Percentiles rank a stretch among this genome's conserved stretches.
Evolutionary conservation across 2,888 invertebrate species (phyloP).

Genomic region (Ochropleura plecta): DNA sequence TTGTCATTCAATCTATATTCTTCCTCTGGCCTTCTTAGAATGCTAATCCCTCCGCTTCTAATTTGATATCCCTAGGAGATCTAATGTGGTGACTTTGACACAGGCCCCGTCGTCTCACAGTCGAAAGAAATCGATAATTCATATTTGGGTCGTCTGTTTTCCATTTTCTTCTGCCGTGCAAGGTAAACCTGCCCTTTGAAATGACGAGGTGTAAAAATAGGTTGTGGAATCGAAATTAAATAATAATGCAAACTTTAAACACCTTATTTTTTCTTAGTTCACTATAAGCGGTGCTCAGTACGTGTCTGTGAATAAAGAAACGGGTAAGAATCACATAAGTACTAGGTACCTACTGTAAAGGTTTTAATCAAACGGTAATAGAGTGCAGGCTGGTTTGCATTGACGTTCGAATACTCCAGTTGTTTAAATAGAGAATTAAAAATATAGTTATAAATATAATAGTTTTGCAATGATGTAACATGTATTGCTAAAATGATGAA

Average conservation of each 20-base stretch:
- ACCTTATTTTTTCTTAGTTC: neutral
- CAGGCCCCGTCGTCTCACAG: neutral
- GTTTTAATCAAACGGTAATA: too few relatives aligned
- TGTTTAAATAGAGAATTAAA: too few relatives aligned
- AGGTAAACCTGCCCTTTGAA: neutral
- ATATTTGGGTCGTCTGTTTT: slow-evolving; percentile 1
- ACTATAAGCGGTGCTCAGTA: neutral
- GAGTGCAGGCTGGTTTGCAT: too few relatives aligned
- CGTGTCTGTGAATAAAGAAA: neutral
- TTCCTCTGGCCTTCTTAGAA: neutral
- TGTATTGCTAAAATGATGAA: too few relatives aligned
- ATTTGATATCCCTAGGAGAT: neutral
- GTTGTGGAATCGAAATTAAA: neutral
- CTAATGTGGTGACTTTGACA: neutral
- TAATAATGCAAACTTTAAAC: neutral
- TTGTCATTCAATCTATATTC: neutral
- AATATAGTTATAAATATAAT: too few relatives aligned
- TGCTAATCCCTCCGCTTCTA: neutral
- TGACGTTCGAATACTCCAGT: too few relatives aligned
- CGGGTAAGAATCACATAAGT: too few relatives aligned
- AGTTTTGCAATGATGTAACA: too few relatives aligned
- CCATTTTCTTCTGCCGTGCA: neutral
- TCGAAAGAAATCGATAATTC: neutral
- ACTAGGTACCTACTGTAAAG: neutral
- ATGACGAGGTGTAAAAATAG: neutral